Evolutionary conservation across 1,140 invertebrate species (phyloP), one percentile per base, ranked within the genome.

Genomic region (Zeugodacus cucurbitae): DNA sequence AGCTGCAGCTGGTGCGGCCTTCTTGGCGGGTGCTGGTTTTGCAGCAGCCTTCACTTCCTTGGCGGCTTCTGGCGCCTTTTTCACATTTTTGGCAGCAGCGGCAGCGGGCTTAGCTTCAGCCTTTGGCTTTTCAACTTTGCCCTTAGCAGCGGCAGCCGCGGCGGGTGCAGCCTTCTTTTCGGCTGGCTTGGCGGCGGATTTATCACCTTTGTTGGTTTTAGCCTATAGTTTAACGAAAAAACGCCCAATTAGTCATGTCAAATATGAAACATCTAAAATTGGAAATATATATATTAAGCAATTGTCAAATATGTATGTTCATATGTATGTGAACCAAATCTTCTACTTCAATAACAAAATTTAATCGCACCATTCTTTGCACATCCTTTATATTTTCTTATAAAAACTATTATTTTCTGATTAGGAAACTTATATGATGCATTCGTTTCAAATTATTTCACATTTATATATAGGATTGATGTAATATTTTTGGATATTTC

Each of bases 21-120:
- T 94, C 90, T 94, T 94, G 89, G 91, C 91, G 90, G 94, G 94
- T 90, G 90, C 92, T 90, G 92, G 90, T 90, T 93, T 90, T 64
- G 94, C 91, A 34, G 91, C 88, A 7, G 91, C 87, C 89, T 91
- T 92, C 3, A 91, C 91, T 20, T 91, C 91, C 89, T 92, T 92
- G 82, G 91, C 92, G 78, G 89, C 91, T 89, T 91, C 92, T 41
- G 91, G 90, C 17, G 90, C 91, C 90, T 93, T 92, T 90, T 93
- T 93, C 37, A 92, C 92, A 88, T 92, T 92, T 89, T 93, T 93
- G 87, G 92, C 91, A 41, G 91, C 92, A 57, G 91, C 92, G 41
- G 92, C 91, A 37, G 91, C 92, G 8, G 92, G 92, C 88, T 93
- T 93, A 67, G 92, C 90, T 89, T 93, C 92, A 87, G 92, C 90